Evolutionary conservation across 2,797 vertebrate genomes (phyloP).

Genomic region (Antennarius maculatus): DNA sequence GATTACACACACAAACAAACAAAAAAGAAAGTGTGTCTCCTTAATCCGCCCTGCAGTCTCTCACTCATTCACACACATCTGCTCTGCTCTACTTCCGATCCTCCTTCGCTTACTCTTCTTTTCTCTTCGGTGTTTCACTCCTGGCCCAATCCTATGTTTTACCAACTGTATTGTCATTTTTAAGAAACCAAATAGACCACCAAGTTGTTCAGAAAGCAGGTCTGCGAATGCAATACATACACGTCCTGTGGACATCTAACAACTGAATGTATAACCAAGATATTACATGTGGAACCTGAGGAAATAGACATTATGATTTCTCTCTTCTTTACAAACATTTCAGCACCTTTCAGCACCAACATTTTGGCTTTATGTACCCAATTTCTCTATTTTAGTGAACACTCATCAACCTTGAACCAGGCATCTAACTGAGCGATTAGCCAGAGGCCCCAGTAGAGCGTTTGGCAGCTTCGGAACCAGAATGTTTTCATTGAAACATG

Average conservation of each 20-base stretch:
- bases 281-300: not conserved
- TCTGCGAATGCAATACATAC: not conserved
- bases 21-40: slow-evolving; percentile 76
- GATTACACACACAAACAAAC: slow-evolving; percentile 81
- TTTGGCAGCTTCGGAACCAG: not conserved
- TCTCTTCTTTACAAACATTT: not conserved
- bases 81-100: slow-evolving; percentile 65
- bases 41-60: slow-evolving; percentile 73
- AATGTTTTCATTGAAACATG: not conserved
- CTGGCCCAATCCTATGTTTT: slow-evolving; percentile 25
- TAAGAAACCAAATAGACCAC: slow-evolving; percentile 21
- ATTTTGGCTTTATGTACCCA: not conserved
- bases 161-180: slow-evolving; percentile 29
- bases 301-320: not conserved
- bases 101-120: slow-evolving; percentile 48
- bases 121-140: slow-evolving; percentile 51
- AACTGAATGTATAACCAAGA: not conserved
- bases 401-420: too few relatives aligned
- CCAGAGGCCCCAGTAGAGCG: not conserved
- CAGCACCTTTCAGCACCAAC: slow-evolving; percentile 1
- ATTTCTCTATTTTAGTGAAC: not conserved
- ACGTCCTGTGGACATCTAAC: too few relatives aligned
- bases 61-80: slow-evolving; percentile 61
- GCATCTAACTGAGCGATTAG: not conserved
- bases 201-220: slow-evolving; percentile 17